phyloP scores from a whole-genome alignment of 2,113 vertebrate genomes.

The Pica pica region DNA sequence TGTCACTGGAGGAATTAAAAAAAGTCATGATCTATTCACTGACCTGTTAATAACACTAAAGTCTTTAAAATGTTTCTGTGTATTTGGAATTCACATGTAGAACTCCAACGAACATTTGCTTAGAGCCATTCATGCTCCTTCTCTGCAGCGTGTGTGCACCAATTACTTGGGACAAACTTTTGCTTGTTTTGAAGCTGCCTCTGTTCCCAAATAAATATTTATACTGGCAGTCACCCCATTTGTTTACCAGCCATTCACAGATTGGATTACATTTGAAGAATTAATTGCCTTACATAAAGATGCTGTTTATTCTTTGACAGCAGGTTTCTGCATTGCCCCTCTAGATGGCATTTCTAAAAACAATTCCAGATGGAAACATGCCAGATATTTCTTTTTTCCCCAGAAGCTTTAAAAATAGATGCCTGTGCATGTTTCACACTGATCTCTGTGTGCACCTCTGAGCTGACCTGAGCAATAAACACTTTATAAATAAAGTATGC shows the following conservation, averaged over 20 bases:
- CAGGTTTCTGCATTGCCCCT: slow-evolving; percentile 12
- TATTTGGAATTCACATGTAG: neutral
- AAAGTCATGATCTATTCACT: neutral
- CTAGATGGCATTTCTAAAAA: slow-evolving; percentile 48
- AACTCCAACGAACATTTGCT: neutral
- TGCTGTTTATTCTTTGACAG: slow-evolving; percentile 59
- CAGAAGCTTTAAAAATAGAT: slow-evolving; percentile 47
- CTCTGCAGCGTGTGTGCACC: neutral
- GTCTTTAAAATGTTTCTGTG: neutral
- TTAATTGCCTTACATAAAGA: slow-evolving; percentile 62
- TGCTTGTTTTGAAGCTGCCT: slow-evolving; percentile 53
- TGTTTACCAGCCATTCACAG: slow-evolving; percentile 67
- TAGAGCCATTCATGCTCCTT: slow-evolving; percentile 25
- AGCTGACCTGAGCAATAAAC: neutral
- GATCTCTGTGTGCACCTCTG: neutral
- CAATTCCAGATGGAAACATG: slow-evolving; percentile 41
- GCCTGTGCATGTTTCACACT: neutral
- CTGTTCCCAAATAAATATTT: slow-evolving; percentile 70
- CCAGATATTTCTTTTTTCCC: slow-evolving; percentile 35
- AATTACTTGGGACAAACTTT: slow-evolving; percentile 50
- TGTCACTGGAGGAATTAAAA: neutral
- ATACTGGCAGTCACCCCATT: slow-evolving; percentile 62
- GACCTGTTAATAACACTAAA: neutral
- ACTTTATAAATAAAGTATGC: neutral
- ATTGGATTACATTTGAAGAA: slow-evolving; percentile 31